Base-by-base conservation (phyloP, 2,797 vertebrate species). In the Oceanodroma leucorhoa region DNA sequence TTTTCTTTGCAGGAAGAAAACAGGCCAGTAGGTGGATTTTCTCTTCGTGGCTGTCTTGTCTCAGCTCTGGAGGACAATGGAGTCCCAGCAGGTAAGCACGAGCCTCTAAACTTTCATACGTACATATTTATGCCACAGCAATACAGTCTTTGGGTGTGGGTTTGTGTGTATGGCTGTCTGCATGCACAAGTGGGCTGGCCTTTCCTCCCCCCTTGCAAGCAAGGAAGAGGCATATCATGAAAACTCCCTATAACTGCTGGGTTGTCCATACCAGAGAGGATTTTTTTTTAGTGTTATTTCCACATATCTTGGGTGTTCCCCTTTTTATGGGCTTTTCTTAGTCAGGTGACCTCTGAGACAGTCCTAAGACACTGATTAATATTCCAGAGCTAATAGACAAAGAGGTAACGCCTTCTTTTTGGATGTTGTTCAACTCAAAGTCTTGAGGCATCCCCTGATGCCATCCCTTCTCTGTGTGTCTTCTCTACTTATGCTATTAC, bases 51-150 rank as follows among this genome's bases (percentile, higher is more conserved):
- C 38, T 99, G 99, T 92, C 98, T 99, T 79, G 97, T 99, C 73
- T 99, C 99, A 54, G 99, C 99, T 57, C 97, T 99, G 97, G 97
- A 99, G 24, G 99, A 99, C 93, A 99, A 99, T 0, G 99, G 99
- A 12, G 97, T 99, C 94, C 99, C 99, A 60, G 97, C 98, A 94
- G 99, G 99, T 99, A 97, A 98, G 98, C 94, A 73, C 0, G 1
- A 94, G 11, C 32, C 70, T 94, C 81, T 48, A 19, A 65, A 75
- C 22, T 41, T 67, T 10, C 55, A 22, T 45, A 32, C 3, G 4
- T 32, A 51, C 7, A 8, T 40, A 46, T 40, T 73, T 54, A 32
- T 34, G 29, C 16, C 3, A 4, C 5, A 90, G 40, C 23, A 61
- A n/a, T 23, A 24, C 19, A 67, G 65, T n/a, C 48, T 46, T 30